phyloP scores from a whole-genome alignment of 2,797 vertebrate species.

The Sebastes nivosus region DNA sequence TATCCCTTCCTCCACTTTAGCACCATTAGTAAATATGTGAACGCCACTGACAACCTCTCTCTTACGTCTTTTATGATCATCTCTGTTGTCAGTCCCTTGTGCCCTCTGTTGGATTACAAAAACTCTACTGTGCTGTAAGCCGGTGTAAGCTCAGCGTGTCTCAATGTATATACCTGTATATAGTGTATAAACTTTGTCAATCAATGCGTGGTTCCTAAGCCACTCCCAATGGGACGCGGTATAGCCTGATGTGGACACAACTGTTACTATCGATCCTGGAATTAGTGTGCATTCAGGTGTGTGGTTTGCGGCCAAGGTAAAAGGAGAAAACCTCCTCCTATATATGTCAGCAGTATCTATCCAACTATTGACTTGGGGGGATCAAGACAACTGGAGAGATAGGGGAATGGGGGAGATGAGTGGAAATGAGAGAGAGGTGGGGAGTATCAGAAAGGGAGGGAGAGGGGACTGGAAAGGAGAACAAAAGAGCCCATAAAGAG shows the following conservation, averaged over 20 bases:
- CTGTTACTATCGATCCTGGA: slow-evolving; percentile 17
- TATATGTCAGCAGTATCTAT: slow-evolving; percentile 27
- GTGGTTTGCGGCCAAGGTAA: background rate
- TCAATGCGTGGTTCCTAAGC: slow-evolving; percentile 17
- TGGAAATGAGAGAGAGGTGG: background rate
- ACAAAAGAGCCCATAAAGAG: background rate
- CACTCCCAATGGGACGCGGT: slow-evolving; percentile 2
- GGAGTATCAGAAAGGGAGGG: background rate
- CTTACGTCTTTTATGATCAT: background rate
- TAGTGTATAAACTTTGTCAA: slow-evolving; percentile 2
- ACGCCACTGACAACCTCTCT: background rate
- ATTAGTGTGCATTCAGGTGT: background rate
- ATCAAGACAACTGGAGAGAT: slow-evolving; percentile 1
- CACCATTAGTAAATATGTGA: background rate
- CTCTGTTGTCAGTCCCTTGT: background rate
- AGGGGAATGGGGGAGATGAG: background rate
- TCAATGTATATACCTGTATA: background rate
- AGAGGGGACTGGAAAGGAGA: background rate
- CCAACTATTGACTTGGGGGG: slow-evolving; percentile 1
- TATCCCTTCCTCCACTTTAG: background rate
- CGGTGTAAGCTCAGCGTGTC: background rate
- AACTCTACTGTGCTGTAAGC: background rate
- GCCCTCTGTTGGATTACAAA: background rate
- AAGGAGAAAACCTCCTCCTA: background rate
- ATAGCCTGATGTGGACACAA: background rate